These are phyloP conservation scores for Alviniconcha strummeri DNA, from an alignment of 2,888 invertebrate species.

Conservation along the genomic window DNA sequence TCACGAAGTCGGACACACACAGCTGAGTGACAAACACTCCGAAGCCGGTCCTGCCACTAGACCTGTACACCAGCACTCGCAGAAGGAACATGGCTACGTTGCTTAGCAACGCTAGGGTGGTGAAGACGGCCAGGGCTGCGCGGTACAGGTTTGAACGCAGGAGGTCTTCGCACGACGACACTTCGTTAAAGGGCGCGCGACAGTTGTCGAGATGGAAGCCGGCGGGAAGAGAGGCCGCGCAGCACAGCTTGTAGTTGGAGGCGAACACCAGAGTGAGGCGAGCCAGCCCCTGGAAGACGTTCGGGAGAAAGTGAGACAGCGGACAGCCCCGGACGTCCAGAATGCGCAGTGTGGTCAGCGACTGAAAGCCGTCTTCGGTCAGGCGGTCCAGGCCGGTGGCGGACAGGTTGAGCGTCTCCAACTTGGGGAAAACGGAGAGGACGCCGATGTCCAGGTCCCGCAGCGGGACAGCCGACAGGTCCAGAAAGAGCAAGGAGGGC, in stretches of 20 bases:
- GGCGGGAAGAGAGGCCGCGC: neutral
- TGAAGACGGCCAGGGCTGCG: neutral
- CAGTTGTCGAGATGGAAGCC: neutral
- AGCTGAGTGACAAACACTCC: too few species aligned
- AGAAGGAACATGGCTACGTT: neutral
- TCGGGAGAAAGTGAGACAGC: neutral
- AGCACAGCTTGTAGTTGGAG: conserved; percentile 12
- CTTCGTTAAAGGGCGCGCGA: neutral
- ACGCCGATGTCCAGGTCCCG: too few species aligned
- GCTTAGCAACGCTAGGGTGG: neutral
- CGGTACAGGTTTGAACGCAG: neutral
- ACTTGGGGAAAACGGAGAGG: too few species aligned
- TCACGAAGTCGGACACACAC: neutral
- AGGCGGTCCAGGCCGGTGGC: neutral
- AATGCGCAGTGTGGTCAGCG: neutral
- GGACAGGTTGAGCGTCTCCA: neutral
- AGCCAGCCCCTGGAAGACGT: neutral
- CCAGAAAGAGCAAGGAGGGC: too few species aligned
- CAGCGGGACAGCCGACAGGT: too few species aligned
- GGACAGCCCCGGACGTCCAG: conserved; percentile 1
- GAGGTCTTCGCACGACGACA: conserved; percentile 16
- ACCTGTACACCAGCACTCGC: neutral
- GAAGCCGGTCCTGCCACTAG: neutral
- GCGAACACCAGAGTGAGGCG: neutral
- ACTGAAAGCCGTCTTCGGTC: neutral